Evolutionary conservation across 2,113 vertebrate species (phyloP), one percentile per base, ranked within the genome.

Genomic region (Jacana jacana): DNA sequence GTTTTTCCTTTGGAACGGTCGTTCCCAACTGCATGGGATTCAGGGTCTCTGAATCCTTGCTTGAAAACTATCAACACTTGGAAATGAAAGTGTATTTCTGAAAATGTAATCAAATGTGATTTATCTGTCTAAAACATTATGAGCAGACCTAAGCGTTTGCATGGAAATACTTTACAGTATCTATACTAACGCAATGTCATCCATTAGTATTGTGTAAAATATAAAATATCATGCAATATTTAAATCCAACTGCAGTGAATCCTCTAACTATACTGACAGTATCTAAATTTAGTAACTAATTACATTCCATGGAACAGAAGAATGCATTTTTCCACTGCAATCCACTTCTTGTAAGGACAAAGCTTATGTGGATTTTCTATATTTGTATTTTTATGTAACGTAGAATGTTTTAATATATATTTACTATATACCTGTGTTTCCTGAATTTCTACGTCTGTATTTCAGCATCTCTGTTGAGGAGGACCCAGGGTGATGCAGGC

Each of bases 281-380:
- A 28, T n/a, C 95, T 97, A 95, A 95, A 91, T 95, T 94, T 97
- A 96, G 93, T 76, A 97, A 58, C 87, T 94, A 85, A 93, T 97
- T 97, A 93, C 81, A 86, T 87, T 72, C 81, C 46, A 2, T 37
- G 85, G 70, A 95, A 76, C 65, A 91, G 73, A 92, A 87, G 85
- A 92, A 80, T 81, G 58, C 73, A 27, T 93, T 92, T 89, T 68
- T 92, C 66, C 46, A 17, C 46, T 88, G 83, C 78, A 65, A 18
- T 81, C 33, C 28, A 4, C 65, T 92, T 91, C 49, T 69, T 71
- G 51, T 88, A 51, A 81, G 52, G 80, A 89, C 49, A 63, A 40
- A 58, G 68, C 69, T 68, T n/a, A 28, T 5, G n/a, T 66, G 58
- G n/a, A 11, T 64, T 88, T 83, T 33, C 82, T 60, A 0, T 28